These are phyloP conservation scores for Melipona beecheii DNA, from an alignment of 2,888 invertebrate species.

Conservation along the genomic window DNA sequence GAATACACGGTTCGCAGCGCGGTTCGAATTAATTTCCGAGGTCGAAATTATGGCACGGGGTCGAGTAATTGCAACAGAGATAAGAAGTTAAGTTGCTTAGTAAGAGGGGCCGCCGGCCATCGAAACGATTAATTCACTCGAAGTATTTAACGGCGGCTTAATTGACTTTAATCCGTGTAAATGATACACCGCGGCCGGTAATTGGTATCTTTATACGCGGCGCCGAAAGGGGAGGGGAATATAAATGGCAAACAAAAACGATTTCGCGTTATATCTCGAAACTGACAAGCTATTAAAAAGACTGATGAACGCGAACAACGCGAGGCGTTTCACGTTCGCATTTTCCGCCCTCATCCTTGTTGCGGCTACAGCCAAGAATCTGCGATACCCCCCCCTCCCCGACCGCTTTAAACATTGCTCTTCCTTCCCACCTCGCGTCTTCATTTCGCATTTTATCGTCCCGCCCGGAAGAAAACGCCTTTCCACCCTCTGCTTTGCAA, in stretches of 20 bases:
- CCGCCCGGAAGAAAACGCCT: background rate
- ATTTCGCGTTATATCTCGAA: conserved; percentile 43
- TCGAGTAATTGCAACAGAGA: background rate
- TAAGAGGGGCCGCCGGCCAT: background rate
- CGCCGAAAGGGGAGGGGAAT: background rate
- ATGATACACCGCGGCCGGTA: conserved; percentile 22
- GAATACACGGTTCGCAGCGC: background rate
- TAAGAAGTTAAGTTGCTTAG: background rate
- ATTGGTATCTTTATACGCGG: conserved; percentile 22
- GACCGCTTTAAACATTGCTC: conserved; percentile 6
- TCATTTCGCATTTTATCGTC: conserved; percentile 19
- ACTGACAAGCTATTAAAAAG: conserved; percentile 51
- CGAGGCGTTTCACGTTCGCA: conserved; percentile 36
- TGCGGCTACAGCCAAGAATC: conserved; percentile 14
- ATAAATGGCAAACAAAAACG: conserved; percentile 28
- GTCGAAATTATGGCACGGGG: background rate
- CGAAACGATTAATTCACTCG: background rate
- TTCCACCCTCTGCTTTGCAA: background rate
- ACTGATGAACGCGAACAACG: conserved; percentile 47
- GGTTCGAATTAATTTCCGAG: background rate
- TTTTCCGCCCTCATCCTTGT: conserved; percentile 32
- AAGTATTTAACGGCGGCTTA: conserved; percentile 4
- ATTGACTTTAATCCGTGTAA: conserved; percentile 43
- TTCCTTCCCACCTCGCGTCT: background rate
- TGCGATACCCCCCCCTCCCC: background rate